A percentile compares a stretch with the other conserved stretches of the same genome.
These are phyloP conservation scores for Euura lappo DNA, from an alignment of 1,140 invertebrate genomes.

Conservation along the genomic window DNA sequence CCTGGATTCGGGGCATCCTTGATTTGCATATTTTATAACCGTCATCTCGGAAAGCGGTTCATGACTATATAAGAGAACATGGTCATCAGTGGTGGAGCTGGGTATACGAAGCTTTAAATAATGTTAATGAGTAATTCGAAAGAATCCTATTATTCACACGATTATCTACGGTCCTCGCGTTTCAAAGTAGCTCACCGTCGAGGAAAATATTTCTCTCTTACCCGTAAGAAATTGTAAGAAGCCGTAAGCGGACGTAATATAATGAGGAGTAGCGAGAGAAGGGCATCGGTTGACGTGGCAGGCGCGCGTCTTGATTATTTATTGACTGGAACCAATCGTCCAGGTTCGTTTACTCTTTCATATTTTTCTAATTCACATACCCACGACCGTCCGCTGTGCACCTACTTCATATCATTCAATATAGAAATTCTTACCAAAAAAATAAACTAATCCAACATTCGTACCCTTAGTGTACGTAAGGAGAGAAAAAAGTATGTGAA, in stretches of 20 bases:
- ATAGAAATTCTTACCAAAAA: background rate
- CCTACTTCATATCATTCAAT: background rate
- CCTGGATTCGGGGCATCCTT: too few relatives aligned
- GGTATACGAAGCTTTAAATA: background rate
- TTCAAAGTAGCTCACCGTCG: background rate
- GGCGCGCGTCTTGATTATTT: slow-evolving; percentile 4
- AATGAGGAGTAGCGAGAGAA: background rate
- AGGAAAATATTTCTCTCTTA: background rate
- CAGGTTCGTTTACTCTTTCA: background rate
- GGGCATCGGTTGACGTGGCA: background rate
- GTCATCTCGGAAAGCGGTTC: background rate
- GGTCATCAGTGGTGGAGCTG: background rate
- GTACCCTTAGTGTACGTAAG: background rate
- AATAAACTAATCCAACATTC: background rate
- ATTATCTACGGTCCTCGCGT: background rate
- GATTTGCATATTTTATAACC: background rate
- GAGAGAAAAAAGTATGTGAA: background rate
- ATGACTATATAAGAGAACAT: background rate
- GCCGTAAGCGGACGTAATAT: background rate
- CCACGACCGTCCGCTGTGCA: background rate
- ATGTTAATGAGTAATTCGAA: background rate
- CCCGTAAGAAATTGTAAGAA: slow-evolving; percentile 2
- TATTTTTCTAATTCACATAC: background rate
- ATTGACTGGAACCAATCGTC: background rate
- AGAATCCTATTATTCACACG: background rate